A percentile compares a stretch with the other conserved stretches of the same genome.
These are phyloP conservation scores for Ara ararauna DNA, from an alignment of 2,797 vertebrate genomes.

Conservation along the genomic window DNA sequence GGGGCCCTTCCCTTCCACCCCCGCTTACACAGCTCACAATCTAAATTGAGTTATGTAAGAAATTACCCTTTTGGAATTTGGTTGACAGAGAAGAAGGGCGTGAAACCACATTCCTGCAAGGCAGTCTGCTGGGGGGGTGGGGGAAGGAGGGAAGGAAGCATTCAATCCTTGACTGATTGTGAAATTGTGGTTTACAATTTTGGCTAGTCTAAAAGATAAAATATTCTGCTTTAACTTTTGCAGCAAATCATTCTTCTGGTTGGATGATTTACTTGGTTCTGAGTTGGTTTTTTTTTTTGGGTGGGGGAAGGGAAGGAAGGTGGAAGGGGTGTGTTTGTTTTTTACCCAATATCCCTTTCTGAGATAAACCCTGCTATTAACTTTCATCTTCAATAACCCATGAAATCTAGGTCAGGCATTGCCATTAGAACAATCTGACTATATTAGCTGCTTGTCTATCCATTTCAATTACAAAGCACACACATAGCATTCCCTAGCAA, in stretches of 20 bases:
- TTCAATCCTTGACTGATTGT: not conserved
- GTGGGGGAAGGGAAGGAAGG: not conserved
- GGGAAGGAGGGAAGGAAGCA: not conserved
- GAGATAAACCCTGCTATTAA: not conserved
- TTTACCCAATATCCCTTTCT: not conserved
- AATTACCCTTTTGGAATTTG: not conserved
- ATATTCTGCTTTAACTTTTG: not conserved
- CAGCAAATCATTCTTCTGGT: not conserved
- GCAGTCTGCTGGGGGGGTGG: not conserved
- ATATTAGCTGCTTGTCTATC: slow-evolving; percentile 25
- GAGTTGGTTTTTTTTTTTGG: not conserved
- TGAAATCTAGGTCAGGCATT: slow-evolving; percentile 51
- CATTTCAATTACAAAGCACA: not conserved
- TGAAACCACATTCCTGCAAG: not conserved
- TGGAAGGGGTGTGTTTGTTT: not conserved
- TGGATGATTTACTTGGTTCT: not conserved
- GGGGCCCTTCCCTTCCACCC: not conserved
- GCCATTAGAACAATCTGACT: slow-evolving; percentile 46
- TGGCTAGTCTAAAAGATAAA: not conserved
- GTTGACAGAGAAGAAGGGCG: not conserved
- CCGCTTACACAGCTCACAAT: not conserved
- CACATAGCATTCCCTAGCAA: not conserved
- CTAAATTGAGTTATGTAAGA: not conserved
- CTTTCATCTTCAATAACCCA: slow-evolving; percentile 33
- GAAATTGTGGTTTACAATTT: not conserved